Evolutionary conservation across 1,140 invertebrate genomes (phyloP).

Genomic region (Leptinotarsa defecta): DNA sequence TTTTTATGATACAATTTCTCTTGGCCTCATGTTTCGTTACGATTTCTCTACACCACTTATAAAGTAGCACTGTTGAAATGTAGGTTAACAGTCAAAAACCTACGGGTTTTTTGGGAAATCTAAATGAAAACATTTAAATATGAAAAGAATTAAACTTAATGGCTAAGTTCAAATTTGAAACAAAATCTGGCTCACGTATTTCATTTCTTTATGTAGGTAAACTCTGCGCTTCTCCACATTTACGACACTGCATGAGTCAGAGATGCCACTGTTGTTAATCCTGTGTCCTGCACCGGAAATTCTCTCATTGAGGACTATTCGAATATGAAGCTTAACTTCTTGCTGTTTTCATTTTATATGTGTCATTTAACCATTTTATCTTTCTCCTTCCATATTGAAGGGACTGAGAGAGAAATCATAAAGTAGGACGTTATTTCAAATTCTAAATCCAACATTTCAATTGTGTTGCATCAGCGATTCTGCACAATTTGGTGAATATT

Average conservation of each 20-base stretch:
- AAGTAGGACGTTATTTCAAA: neutral
- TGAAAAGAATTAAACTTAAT: too few species aligned
- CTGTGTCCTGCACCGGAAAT: slow-evolving; percentile 8
- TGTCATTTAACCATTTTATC: neutral
- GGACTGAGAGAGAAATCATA: neutral
- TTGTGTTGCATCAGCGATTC: neutral
- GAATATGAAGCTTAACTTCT: slow-evolving; percentile 22
- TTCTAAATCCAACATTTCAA: neutral
- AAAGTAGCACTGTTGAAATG: too few species aligned
- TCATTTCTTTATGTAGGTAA: neutral
- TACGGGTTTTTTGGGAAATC: too few species aligned
- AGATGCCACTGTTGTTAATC: slow-evolving; percentile 10
- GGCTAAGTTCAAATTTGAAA: too few species aligned
- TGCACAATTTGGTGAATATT: slow-evolving; percentile 12
- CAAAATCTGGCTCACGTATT: too few species aligned
- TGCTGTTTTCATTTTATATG: slow-evolving; percentile 10
- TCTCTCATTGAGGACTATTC: slow-evolving; percentile 11
- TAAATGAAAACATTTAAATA: too few species aligned
- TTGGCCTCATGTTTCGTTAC: too few species aligned
- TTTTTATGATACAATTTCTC: too few species aligned
- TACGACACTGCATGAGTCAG: neutral
- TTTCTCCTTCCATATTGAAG: neutral
- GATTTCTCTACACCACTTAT: too few species aligned
- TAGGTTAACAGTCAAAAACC: too few species aligned
- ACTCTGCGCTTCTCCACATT: neutral